These are phyloP conservation scores for Aelia acuminata DNA, from an alignment of 2,888 invertebrate species.

Conservation along the genomic window DNA sequence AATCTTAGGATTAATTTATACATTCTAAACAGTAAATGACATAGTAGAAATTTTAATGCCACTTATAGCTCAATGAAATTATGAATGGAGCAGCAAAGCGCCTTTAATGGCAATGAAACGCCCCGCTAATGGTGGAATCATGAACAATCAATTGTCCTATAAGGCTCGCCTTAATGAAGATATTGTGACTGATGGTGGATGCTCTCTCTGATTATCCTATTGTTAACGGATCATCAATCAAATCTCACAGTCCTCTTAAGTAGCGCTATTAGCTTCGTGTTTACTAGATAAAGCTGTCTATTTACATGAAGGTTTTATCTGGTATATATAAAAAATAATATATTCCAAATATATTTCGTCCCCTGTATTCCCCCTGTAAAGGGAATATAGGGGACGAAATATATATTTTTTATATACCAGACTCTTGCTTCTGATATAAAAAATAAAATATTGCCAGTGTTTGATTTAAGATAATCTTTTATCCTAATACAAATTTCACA, in stretches of 20 bases:
- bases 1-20: no score
- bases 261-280: neutral
- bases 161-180: constrained; percentile 17
- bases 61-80: neutral
- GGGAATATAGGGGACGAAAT: no score
- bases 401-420: no score
- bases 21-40: no score
- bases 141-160: constrained; percentile 7
- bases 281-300: neutral
- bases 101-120: neutral
- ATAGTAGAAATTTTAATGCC: no score
- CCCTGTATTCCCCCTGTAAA: no score
- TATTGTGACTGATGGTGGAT: constrained; percentile 28
- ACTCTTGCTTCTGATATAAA: no score
- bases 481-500: no score
- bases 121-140: neutral
- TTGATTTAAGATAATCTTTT: no score
- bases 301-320: neutral
- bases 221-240: constrained; percentile 29
- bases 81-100: neutral
- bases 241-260: neutral
- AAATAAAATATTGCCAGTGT: no score
- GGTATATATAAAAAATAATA: no score
- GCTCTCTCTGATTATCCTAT: constrained; percentile 4
- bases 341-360: no score